A percentile compares a stretch with the other conserved stretches of the same genome.
phyloP scores from a whole-genome alignment of 1,140 invertebrate genomes.

The Archivesica marissinica region DNA sequence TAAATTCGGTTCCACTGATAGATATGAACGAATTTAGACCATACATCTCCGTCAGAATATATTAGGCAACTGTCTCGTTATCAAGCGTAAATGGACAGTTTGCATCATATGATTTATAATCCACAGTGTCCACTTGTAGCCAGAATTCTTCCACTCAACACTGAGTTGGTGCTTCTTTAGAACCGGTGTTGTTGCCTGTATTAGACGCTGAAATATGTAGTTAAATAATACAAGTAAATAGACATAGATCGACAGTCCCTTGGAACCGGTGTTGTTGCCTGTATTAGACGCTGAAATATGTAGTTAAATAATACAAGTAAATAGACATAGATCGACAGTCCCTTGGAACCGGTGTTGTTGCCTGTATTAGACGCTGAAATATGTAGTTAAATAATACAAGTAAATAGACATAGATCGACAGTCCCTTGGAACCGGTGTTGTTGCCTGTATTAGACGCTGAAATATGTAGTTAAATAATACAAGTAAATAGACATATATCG shows the following conservation, averaged over 20 bases:
- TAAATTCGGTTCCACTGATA: no score
- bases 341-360: no score
- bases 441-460: neutral
- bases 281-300: neutral
- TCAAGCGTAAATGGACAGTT: constrained; percentile 12
- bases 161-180: constrained; percentile 14
- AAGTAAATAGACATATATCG: neutral
- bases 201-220: neutral
- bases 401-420: neutral
- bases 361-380: no score
- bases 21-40: no score
- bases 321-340: neutral
- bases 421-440: neutral
- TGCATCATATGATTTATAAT: neutral
- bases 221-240: neutral
- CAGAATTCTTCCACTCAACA: neutral
- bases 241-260: no score
- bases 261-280: neutral
- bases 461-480: neutral
- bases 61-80: no score
- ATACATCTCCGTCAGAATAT: no score
- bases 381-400: neutral
- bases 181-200: neutral
- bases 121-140: constrained; percentile 4
- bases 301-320: neutral